Percentiles rank a stretch among this genome's conserved stretches.
Conservation (phyloP, 2,888 invertebrate genomes). For the Caenorhabditis sp. region DNA sequence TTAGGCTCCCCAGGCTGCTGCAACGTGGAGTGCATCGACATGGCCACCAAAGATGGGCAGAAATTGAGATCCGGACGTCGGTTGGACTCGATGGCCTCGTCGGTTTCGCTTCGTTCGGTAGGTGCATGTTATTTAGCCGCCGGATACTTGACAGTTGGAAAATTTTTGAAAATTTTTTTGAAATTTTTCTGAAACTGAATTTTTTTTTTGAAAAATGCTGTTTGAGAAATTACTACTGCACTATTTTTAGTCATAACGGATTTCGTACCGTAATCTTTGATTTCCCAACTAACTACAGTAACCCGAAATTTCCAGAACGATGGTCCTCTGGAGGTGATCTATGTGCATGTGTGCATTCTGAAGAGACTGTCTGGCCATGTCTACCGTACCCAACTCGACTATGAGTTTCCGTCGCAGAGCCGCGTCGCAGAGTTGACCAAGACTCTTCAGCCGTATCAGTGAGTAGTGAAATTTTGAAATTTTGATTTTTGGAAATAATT, state of each 20-base stretch:
- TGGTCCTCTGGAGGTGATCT: slow-evolving; percentile 44
- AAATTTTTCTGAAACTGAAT: background rate
- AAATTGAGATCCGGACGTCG: slow-evolving; percentile 30
- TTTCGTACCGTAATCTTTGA: background rate
- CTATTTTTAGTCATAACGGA: no score
- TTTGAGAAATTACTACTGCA: background rate
- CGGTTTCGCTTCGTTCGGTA: slow-evolving; percentile 24
- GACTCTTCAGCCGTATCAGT: slow-evolving; percentile 7
- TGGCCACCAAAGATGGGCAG: slow-evolving; percentile 18
- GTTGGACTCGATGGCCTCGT: slow-evolving; percentile 1
- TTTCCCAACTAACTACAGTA: no score
- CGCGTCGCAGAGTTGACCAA: slow-evolving; percentile 43
- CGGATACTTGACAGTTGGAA: background rate
- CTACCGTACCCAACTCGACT: slow-evolving; percentile 29
- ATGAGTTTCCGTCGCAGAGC: slow-evolving; percentile 48
- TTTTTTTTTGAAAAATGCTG: background rate
- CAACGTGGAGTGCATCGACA: slow-evolving; percentile 32
- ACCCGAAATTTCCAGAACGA: slow-evolving; percentile 14
- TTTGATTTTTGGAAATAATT: no score
- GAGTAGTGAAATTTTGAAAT: background rate
- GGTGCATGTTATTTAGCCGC: background rate
- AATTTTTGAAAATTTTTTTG: background rate
- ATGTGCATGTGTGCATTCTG: slow-evolving; percentile 38
- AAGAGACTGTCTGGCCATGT: slow-evolving; percentile 4
- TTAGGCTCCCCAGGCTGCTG: slow-evolving; percentile 56